Percentiles rank a stretch among this genome's conserved stretches.
phyloP scores from a whole-genome alignment of 2,888 invertebrate species.

The Sarcophaga subvicina region DNA sequence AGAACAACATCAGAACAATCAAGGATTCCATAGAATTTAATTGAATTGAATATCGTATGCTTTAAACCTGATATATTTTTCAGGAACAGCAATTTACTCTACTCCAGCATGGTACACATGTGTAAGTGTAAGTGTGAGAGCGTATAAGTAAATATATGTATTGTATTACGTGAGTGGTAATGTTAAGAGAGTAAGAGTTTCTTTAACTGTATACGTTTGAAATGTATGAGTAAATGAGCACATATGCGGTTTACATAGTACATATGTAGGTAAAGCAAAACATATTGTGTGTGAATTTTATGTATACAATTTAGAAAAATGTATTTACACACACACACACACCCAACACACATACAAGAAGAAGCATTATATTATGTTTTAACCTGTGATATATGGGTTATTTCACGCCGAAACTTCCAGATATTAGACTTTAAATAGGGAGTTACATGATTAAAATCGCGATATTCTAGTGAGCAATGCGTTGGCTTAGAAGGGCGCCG shows the following conservation, averaged over 20 bases:
- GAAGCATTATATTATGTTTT: not conserved
- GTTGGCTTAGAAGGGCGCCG: too few species aligned
- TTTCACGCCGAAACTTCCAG: too few species aligned
- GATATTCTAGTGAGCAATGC: too few species aligned
- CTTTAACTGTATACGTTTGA: not conserved
- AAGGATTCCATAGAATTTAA: not conserved
- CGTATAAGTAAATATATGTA: not conserved
- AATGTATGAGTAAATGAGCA: not conserved
- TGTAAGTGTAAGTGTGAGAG: too few species aligned
- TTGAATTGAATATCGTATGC: not conserved
- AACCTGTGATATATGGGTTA: not conserved
- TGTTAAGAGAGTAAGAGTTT: not conserved
- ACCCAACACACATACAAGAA: not conserved
- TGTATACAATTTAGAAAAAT: not conserved
- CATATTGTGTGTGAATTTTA: not conserved
- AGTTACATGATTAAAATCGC: too few species aligned
- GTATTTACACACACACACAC: not conserved
- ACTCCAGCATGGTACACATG: too few species aligned
- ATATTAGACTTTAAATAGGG: too few species aligned
- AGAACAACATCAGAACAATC: too few species aligned
- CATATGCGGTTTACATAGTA: not conserved
- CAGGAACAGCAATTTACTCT: not conserved
- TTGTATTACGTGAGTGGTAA: not conserved
- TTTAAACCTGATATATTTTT: not conserved
- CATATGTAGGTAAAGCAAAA: not conserved